Evolutionary conservation across 2,888 invertebrate genomes (phyloP).

Genomic region (Drosophila anceps): DNA sequence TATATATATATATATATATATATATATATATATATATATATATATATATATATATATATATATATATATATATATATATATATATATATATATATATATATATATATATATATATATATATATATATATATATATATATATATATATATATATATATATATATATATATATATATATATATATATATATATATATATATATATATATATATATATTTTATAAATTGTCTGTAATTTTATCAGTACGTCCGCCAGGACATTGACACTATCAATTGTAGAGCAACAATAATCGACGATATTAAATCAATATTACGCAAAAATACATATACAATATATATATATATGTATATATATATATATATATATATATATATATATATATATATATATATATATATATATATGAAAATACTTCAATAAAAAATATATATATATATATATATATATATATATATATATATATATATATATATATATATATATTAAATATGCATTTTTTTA

Average conservation of each 20-base stretch:
- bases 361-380: neutral
- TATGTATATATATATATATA: no score
- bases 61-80: no score
- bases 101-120: no score
- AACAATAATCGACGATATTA: slow-evolving; percentile 37
- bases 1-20: no score
- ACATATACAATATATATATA: slow-evolving; percentile 3
- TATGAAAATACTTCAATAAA: slow-evolving; percentile 13
- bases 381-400: neutral
- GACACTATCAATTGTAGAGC: slow-evolving; percentile 58
- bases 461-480: neutral
- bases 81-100: no score
- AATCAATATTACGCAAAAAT: slow-evolving; percentile 25
- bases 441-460: neutral
- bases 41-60: no score
- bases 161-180: no score
- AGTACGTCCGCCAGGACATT: slow-evolving; percentile 23
- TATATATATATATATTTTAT: no score
- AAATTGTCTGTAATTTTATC: slow-evolving; percentile 1
- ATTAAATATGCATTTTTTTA: neutral
- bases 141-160: no score
- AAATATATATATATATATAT: slow-evolving; percentile 8
- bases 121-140: no score
- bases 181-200: no score
- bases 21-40: no score